Base-by-base conservation (phyloP, 2,113 vertebrate genomes). In the Ictalurus punctatus region DNA sequence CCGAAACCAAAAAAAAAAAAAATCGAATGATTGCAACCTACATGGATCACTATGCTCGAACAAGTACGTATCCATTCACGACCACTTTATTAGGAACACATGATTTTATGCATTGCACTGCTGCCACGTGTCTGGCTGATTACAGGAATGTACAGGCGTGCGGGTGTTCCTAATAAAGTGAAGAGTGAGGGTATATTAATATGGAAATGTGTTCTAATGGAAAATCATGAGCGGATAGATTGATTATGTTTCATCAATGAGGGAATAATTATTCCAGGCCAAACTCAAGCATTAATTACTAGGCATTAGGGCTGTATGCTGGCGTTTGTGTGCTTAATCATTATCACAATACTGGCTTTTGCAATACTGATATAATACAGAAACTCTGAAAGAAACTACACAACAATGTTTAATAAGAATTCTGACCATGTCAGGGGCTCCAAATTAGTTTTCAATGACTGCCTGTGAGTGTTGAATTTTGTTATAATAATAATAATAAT, bases 81-180 rank as follows among this genome's bases (percentile, higher is more conserved):
- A 73, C 69, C 69, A 76, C 37, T 76, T 76, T 44, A 76, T 44
- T 76, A 76, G 73, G 73, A 76, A 25, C 73, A 44, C 37, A 12
- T 23, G 71, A 37, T 10, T 76, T 76, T 25, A 44, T 23, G 71
- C 13, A 67, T 34, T 34, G n/a, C 73, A 10, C 37, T 76, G 8
- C 37, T 76, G 73, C 73, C 4, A 10, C 40, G 23, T 44, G 73
- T 44, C 21, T 23, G 37, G 37, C 34, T 74, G 71, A 74, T n/a
- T 74, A 19, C 14, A 71, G 23, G 17, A 74, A 40, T 10, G 17
- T 21, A 73, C 69, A 37, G 6, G 8, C 25, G 40, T 48, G 13
- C 8, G 12, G 21, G 37, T 44, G 0, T 76, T 74, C 9, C 2
- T 44, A 76, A 76, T 44, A 76, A 44, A 44, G 2, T 44, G 73